Conservation (phyloP, 2,888 invertebrate species). For the Drosophila mettleri region DNA sequence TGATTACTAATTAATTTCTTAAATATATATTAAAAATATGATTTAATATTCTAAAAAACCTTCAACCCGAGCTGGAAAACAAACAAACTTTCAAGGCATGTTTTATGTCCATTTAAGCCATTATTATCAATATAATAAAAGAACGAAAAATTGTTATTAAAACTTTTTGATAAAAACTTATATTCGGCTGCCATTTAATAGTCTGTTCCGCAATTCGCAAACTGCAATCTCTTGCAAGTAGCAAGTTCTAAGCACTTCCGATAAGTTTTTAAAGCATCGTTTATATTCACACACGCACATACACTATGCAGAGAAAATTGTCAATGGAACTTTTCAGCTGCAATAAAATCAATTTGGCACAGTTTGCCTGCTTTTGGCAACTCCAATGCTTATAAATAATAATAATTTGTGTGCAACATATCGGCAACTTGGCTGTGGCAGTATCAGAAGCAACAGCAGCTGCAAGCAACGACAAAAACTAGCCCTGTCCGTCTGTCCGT, state of each 20-base stretch:
- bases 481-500: no score
- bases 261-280: slow-evolving; percentile 52
- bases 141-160: slow-evolving; percentile 37
- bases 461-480: slow-evolving; percentile 52
- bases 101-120: neutral
- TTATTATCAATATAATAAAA: slow-evolving; percentile 15
- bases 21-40: neutral
- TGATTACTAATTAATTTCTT: no score
- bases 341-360: slow-evolving; percentile 75
- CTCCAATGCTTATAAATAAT: slow-evolving; percentile 68
- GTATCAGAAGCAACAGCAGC: slow-evolving; percentile 39
- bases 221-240: slow-evolving; percentile 51
- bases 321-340: slow-evolving; percentile 74
- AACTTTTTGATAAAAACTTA: slow-evolving; percentile 31
- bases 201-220: slow-evolving; percentile 23
- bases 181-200: slow-evolving; percentile 19
- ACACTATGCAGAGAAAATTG: slow-evolving; percentile 54
- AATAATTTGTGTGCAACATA: slow-evolving; percentile 74
- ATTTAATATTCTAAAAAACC: slow-evolving; percentile 6
- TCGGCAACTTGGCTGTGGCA: slow-evolving; percentile 60
- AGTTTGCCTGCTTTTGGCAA: slow-evolving; percentile 54
- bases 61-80: neutral
- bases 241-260: slow-evolving; percentile 65
- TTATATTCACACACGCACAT: slow-evolving; percentile 12
- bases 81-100: neutral